These are phyloP conservation scores for Tachyglossus aculeatus DNA, from an alignment of 2,797 vertebrate species.

Conservation along the genomic window DNA sequence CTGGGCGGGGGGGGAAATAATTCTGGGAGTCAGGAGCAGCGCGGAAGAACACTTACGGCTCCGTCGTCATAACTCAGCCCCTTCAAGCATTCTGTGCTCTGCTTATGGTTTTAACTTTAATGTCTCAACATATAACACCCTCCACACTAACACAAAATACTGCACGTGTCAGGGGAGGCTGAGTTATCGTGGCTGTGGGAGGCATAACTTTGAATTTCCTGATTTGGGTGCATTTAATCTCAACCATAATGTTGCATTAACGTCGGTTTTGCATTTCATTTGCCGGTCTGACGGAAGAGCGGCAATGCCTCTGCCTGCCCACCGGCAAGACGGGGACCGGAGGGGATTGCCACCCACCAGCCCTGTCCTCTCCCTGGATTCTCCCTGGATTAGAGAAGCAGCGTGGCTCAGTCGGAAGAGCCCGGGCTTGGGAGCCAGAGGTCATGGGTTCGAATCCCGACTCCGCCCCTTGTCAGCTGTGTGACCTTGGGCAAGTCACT, in stretches of 20 bases:
- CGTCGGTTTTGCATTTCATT: constrained; percentile 67
- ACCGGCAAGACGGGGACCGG: neutral
- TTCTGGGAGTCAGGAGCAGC: constrained; percentile 40
- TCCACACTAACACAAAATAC: constrained; percentile 64
- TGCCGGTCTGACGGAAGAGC: constrained; percentile 62
- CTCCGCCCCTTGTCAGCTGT: too few relatives aligned
- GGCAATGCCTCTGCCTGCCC: constrained; percentile 28
- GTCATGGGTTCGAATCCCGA: too few relatives aligned
- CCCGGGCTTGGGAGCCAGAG: too few relatives aligned
- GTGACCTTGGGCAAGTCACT: too few relatives aligned
- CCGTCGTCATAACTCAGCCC: constrained; percentile 58
- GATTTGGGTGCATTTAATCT: constrained; percentile 71
- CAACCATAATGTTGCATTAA: constrained; percentile 68
- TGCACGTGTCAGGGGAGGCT: constrained; percentile 60
- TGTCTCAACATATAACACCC: constrained; percentile 66
- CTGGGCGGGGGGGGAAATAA: constrained; percentile 50
- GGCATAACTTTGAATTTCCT: constrained; percentile 69
- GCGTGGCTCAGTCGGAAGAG: too few relatives aligned
- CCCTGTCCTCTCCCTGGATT: too few relatives aligned
- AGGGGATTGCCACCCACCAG: neutral
- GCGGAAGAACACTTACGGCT: constrained; percentile 53
- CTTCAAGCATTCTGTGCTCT: constrained; percentile 63
- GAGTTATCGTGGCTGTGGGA: constrained; percentile 63
- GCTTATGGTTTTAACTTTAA: constrained; percentile 67
- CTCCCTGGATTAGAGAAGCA: too few relatives aligned